A percentile compares a stretch with the other conserved stretches of the same genome.
Conservation (phyloP, 2,797 vertebrate genomes). For the Mergus octosetaceus region DNA sequence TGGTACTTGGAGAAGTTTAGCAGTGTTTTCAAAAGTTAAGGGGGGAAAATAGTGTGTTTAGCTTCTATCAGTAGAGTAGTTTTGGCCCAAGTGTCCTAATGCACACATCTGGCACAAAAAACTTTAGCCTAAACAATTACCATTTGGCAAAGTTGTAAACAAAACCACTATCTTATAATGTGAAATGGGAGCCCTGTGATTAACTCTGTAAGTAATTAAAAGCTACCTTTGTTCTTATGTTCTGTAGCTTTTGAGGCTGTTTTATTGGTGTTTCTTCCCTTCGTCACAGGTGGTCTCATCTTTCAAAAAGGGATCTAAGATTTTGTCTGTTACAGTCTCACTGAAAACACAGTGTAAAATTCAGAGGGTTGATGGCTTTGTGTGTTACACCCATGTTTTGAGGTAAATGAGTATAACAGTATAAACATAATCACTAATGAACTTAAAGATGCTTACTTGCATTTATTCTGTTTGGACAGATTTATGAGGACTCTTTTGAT, state of each 20-base stretch:
- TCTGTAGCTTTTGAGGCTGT: neutral
- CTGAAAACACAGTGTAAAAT: slow-evolving; percentile 9
- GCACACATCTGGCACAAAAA: neutral
- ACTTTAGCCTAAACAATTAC: neutral
- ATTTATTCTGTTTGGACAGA: slow-evolving; percentile 47
- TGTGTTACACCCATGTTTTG: neutral
- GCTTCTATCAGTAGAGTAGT: neutral
- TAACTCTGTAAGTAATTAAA: neutral
- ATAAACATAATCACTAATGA: neutral
- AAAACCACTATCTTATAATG: neutral
- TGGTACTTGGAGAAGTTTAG: neutral
- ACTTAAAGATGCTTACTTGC: neutral
- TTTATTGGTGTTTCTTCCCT: neutral
- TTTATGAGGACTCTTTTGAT: slow-evolving; percentile 25
- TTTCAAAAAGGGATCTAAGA: neutral
- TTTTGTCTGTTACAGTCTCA: neutral
- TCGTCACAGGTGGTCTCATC: neutral
- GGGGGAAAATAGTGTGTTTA: neutral
- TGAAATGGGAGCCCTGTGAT: neutral
- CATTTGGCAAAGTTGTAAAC: neutral
- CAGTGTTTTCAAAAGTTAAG: neutral
- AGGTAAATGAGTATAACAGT: neutral
- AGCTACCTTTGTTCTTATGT: neutral
- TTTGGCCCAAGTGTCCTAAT: neutral
- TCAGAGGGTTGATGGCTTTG: neutral